Conservation (phyloP, 35 echinoderm and acorn worm genomes). For the Hemicentrotus pulcherrimus region DNA sequence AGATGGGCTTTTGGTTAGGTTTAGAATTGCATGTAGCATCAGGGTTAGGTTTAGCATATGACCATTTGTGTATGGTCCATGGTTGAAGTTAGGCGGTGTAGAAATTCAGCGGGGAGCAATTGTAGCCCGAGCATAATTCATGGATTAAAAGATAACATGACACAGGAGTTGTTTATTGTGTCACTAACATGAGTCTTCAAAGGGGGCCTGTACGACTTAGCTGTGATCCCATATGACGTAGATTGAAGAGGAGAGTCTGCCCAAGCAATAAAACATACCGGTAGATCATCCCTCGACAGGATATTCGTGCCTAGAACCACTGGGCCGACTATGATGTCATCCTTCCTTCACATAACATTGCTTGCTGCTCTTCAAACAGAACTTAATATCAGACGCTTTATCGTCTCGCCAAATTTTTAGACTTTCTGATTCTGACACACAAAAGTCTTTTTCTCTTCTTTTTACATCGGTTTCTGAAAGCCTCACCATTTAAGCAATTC, state of each 20-base stretch:
- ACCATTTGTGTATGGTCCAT: too few relatives aligned
- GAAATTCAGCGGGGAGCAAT: too few relatives aligned
- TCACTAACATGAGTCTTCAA: not conserved
- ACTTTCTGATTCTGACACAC: not conserved
- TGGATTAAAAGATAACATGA: not conserved
- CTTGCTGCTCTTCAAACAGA: not conserved
- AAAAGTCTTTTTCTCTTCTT: not conserved
- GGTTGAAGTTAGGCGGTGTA: too few relatives aligned
- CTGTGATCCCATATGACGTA: constrained; percentile 10
- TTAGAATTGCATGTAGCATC: too few relatives aligned
- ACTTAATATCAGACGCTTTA: not conserved
- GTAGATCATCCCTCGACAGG: not conserved
- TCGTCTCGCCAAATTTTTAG: not conserved
- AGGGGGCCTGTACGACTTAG: not conserved
- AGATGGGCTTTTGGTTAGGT: too few relatives aligned
- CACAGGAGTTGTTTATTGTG: not conserved
- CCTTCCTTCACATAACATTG: constrained; percentile 28
- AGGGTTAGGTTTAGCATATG: too few relatives aligned
- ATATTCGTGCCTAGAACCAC: constrained; percentile 28
- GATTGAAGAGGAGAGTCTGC: not conserved
- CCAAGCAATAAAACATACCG: not conserved
- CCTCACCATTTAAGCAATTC: too few relatives aligned
- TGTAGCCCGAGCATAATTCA: too few relatives aligned
- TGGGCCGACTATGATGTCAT: not conserved
- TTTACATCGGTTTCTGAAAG: too few relatives aligned